Base-by-base conservation (phyloP, 1,140 invertebrate species). In the Heterodera schachtii region DNA sequence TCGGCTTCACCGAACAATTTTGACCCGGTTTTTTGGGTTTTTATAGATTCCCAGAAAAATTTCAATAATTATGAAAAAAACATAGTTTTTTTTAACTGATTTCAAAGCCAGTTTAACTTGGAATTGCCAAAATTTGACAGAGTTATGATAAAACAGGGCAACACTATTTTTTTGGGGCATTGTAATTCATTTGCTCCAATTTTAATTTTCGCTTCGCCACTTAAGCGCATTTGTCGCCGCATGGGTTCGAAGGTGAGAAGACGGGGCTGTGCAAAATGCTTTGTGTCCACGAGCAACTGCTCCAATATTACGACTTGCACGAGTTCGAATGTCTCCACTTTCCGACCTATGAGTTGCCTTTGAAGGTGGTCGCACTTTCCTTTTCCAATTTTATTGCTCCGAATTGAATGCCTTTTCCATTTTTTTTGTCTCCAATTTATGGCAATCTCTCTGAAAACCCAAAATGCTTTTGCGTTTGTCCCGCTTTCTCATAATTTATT, bases 301-400 rank as follows among this genome's bases (percentile, higher is more conserved):
- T 69, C 49, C 31, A 80, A 9, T 78, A 78, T 49, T 86, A 73
- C 13, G 21, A 6, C 9, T 43, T 76, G 6, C 86, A 87, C 80
- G 75, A 86, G 80, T 86, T 87, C 67, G 74, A 87, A 57, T 43
- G 78, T 67, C 67, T 87, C 13, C 71, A 75, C 52, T 86, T 86
- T 52, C 73, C 77, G 21, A 46, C 49, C 52, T 11, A 82, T 44
- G 44, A 57, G 7, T 47, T 86, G 44, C 85, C 85, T 0, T 83
- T 87, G 83, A 87, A 76, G 31, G 85, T 86, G 21, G 31, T 4
- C 46, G 47, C 49, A 75, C 2, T 31, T 69, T 43, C 1, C 16
- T 43, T 69, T 8, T n/a, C 16, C 19, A 19, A 2, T 31, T 8
- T 69, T 69, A 41, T 6, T 6, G 66, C 16, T 69, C 16, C 66